Evolutionary conservation across 92 coral and sea anemone species (phyloP).

Genomic region (Epizoanthus ramosus): DNA sequence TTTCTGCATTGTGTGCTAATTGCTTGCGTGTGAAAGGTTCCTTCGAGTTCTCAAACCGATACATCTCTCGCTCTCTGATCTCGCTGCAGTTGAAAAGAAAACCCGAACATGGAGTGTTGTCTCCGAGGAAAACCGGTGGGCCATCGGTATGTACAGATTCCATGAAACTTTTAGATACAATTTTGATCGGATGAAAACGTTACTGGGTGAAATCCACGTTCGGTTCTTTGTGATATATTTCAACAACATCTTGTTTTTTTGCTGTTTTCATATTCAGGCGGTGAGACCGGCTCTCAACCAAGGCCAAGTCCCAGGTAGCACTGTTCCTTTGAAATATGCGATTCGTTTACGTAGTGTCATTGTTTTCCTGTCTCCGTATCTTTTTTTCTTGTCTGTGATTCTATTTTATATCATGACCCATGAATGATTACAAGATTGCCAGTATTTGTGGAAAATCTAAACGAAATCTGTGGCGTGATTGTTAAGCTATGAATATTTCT

Average conservation of each 20-base stretch:
- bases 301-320: slow-evolving; percentile 39
- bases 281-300: slow-evolving; percentile 32
- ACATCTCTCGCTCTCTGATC: slow-evolving; percentile 19
- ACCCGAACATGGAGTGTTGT: slow-evolving; percentile 57
- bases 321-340: slow-evolving; percentile 37
- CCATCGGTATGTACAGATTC: slow-evolving; percentile 59
- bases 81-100: slow-evolving; percentile 69
- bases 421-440: background rate
- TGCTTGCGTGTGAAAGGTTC: slow-evolving; percentile 26
- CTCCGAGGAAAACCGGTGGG: slow-evolving; percentile 52
- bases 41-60: slow-evolving; percentile 22
- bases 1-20: slow-evolving; percentile 21
- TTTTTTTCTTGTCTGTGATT: background rate
- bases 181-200: background rate
- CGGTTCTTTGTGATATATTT: background rate
- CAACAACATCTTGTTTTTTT: background rate
- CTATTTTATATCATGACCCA: background rate
- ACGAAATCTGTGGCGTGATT: slow-evolving; percentile 42
- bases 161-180: background rate
- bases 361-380: background rate
- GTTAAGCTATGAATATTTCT: slow-evolving; percentile 30
- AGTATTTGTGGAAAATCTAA: slow-evolving; percentile 7
- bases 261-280: slow-evolving; percentile 28
- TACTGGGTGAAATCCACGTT: background rate
- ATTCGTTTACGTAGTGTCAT: slow-evolving; percentile 19